These are phyloP conservation scores for Gobio gobio DNA, from an alignment of 2,113 vertebrate genomes.

Conservation along the genomic window DNA sequence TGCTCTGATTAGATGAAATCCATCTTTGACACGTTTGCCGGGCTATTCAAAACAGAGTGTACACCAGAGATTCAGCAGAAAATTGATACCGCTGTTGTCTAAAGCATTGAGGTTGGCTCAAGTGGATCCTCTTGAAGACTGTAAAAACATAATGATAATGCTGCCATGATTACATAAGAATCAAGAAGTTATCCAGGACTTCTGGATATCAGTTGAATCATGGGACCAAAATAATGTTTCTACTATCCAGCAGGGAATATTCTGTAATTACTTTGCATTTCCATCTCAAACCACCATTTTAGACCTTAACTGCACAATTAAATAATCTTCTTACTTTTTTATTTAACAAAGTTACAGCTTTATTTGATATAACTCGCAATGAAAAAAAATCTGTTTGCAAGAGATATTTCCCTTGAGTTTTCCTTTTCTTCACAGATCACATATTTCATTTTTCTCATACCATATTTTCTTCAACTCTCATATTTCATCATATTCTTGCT, in stretches of 20 bases:
- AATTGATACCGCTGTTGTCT: neutral
- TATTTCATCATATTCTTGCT: neutral
- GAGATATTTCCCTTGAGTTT: constrained; percentile 13
- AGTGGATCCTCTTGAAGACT: constrained; percentile 14
- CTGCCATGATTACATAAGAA: neutral
- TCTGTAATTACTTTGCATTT: neutral
- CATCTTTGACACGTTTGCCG: neutral
- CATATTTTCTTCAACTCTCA: constrained; percentile 3
- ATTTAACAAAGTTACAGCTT: neutral
- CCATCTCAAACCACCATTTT: neutral
- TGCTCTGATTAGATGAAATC: constrained; percentile 32
- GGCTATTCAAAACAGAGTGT: neutral
- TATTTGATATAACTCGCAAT: neutral
- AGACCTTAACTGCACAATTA: neutral
- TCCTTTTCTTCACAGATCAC: neutral
- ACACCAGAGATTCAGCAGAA: neutral
- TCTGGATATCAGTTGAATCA: too few relatives aligned
- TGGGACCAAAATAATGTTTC: too few relatives aligned
- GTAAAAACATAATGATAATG: neutral
- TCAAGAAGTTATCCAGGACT: neutral
- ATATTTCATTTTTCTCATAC: neutral
- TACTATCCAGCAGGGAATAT: too few relatives aligned
- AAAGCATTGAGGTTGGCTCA: neutral
- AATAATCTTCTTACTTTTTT: neutral
- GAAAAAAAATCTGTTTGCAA: neutral